Conservation (phyloP, 2,888 invertebrate species). For the Trileptium ribeirensis region DNA sequence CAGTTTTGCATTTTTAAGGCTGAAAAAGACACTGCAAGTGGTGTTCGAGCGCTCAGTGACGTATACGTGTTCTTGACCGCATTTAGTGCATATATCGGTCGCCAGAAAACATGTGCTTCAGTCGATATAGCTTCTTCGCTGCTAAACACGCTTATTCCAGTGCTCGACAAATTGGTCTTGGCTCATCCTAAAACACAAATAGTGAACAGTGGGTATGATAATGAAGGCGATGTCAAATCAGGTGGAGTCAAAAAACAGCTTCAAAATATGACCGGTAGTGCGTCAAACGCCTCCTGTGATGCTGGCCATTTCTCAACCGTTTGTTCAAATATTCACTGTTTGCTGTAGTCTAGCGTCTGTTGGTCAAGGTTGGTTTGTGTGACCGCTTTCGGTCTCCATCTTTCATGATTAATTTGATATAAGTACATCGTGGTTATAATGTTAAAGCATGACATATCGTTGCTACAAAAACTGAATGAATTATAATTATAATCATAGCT, state of each 20-base stretch:
- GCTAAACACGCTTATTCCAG: background rate
- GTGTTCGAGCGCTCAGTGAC: background rate
- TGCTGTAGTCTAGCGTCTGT: slow-evolving; percentile 5
- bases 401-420: no score
- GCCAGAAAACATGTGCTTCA: slow-evolving; percentile 8
- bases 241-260: background rate
- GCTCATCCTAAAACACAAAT: no score
- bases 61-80: background rate
- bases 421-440: no score
- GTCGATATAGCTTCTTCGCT: background rate
- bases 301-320: background rate
- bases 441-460: no score
- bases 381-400: no score
- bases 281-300: background rate
- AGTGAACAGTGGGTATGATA: background rate
- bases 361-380: slow-evolving; percentile 12
- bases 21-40: no score
- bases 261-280: background rate
- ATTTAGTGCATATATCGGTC: background rate
- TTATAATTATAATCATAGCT: no score
- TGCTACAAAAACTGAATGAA: no score
- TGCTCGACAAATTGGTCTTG: background rate
- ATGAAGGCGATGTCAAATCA: background rate
- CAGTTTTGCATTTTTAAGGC: no score
- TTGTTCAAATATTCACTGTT: background rate